Evolutionary conservation across 1,140 invertebrate species (phyloP).

Genomic region (Brachionus koreanus): DNA sequence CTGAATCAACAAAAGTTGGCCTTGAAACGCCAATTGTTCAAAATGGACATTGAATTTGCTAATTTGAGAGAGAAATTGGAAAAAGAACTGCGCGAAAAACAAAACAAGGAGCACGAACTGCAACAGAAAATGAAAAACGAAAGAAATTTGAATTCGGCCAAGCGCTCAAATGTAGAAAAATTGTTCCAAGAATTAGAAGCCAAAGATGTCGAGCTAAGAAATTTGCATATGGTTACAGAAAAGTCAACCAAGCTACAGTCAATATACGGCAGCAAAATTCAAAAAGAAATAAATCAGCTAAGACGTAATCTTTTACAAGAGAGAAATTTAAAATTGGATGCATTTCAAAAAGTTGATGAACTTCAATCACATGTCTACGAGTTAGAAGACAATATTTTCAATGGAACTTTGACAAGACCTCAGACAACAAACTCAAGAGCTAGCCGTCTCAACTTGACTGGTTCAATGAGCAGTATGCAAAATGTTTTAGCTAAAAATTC

Average conservation of each 20-base stretch:
- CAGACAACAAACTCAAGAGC: background rate
- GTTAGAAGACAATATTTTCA: background rate
- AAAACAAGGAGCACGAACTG: slow-evolving; percentile 53
- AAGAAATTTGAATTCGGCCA: slow-evolving; percentile 54
- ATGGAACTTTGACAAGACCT: background rate
- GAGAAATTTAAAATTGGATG: slow-evolving; percentile 52
- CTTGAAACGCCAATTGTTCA: slow-evolving; percentile 50
- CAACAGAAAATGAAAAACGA: slow-evolving; percentile 53
- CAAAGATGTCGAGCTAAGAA: slow-evolving; percentile 50
- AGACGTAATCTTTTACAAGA: slow-evolving; percentile 52
- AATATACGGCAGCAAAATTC: slow-evolving; percentile 50
- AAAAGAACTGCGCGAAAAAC: slow-evolving; percentile 55
- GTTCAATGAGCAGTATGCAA: background rate
- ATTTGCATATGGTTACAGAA: slow-evolving; percentile 51
- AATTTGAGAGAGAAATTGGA: slow-evolving; percentile 52
- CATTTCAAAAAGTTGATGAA: slow-evolving; percentile 54
- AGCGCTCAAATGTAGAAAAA: slow-evolving; percentile 54
- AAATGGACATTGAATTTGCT: slow-evolving; percentile 52
- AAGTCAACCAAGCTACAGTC: slow-evolving; percentile 48
- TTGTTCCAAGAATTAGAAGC: slow-evolving; percentile 53
- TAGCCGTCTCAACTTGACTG: background rate
- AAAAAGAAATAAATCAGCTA: slow-evolving; percentile 50
- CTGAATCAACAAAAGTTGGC: slow-evolving; percentile 54
- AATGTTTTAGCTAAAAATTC: slow-evolving; percentile 4
- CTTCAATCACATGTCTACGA: slow-evolving; percentile 51